Base-by-base conservation (phyloP, 2,113 vertebrate genomes). In the Dromaius novaehollandiae region DNA sequence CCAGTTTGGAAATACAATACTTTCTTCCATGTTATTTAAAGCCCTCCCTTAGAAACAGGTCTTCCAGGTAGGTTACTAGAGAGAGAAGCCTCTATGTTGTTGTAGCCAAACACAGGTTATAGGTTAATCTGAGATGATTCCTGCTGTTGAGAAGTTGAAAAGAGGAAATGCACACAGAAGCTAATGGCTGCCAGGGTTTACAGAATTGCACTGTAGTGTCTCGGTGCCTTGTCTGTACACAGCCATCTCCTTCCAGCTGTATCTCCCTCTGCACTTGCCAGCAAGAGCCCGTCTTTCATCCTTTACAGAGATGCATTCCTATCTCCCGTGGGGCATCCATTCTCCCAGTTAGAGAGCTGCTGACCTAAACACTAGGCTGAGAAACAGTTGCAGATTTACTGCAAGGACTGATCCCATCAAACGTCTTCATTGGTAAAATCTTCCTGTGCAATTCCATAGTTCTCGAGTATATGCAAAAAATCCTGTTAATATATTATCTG, bases 151-250 rank as follows among this genome's bases (percentile, higher is more conserved):
- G 63, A 69, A 69, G 53, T 53, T 7, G 56, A 87, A 85, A 85
- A 53, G 36, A 73, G 7, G 34, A 66, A 51, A 32, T 51, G n/a
- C 0, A 0, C 17, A 24, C 20, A 50, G 60, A 20, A 82, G 10
- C 34, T 70, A 5, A 4, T 79, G 66, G 36, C 42, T 93, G 38
- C 22, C 32, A 42, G 58, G 24, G 66, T 26, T 46, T 22, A 25
- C n/a, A 50, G 24, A 44, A 7, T 9, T 60, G 79, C 56, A 20
- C 3, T 5, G 14, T 14, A 66, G 58, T 14, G 19, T 53, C 40
- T 50, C 18, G 1, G 24, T 65, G 69, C 69, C 44, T 30, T 82
- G 53, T 58, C 64, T 2, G 7, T 32, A 25, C 44, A 46, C 1
- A 0, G 11, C 18, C 8, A 34, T n/a, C 40, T 73, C 68, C 60